These are phyloP conservation scores for Horisme vitalbata DNA, from an alignment of 2,888 invertebrate species.

Conservation along the genomic window DNA sequence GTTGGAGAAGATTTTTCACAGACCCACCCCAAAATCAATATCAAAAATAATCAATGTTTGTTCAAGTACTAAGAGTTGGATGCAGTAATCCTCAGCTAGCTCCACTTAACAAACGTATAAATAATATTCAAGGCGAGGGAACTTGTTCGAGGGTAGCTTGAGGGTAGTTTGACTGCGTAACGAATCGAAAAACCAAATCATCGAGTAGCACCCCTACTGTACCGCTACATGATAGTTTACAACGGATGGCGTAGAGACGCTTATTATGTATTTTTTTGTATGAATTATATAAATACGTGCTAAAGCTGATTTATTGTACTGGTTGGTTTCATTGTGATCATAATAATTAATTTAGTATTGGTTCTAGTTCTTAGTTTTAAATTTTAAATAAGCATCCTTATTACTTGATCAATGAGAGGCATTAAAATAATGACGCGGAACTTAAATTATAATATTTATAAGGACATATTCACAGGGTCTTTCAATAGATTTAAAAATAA, in stretches of 20 bases:
- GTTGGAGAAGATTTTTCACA: constrained; percentile 1
- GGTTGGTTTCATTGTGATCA: too few species aligned
- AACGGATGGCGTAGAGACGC: constrained; percentile 52
- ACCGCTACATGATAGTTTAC: constrained; percentile 80
- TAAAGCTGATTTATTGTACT: too few species aligned
- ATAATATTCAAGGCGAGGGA: constrained; percentile 82
- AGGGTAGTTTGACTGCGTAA: constrained; percentile 83
- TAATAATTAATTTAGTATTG: too few species aligned
- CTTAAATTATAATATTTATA: too few species aligned
- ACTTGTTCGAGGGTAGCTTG: constrained; percentile 78
- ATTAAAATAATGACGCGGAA: too few species aligned
- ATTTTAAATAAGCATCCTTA: too few species aligned
- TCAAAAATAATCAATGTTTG: constrained; percentile 77
- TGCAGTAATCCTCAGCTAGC: constrained; percentile 73
- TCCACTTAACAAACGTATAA: constrained; percentile 83
- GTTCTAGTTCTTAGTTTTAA: too few species aligned
- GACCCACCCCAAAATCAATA: constrained; percentile 57
- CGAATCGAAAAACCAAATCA: constrained; percentile 84
- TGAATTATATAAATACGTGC: too few species aligned
- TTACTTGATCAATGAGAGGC: too few species aligned
- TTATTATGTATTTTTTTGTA: neutral
- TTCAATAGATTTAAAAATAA: too few species aligned
- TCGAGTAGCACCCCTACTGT: constrained; percentile 81
- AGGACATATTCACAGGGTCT: too few species aligned
- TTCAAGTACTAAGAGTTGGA: constrained; percentile 77